Conservation (phyloP, 1,140 invertebrate genomes). For the Aricia agestis region DNA sequence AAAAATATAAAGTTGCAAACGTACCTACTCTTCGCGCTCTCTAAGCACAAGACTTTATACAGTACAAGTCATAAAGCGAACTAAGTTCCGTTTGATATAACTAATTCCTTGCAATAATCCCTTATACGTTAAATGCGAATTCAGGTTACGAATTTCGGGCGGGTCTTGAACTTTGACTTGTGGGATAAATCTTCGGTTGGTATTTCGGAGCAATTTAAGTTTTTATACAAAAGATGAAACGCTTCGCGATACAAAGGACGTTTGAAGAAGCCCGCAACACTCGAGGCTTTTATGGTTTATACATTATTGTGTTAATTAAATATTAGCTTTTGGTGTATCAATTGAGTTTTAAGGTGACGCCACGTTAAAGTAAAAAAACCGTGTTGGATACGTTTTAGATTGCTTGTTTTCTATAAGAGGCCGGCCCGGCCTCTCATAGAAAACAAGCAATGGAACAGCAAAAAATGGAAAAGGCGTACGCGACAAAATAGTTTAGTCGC, state of each 20-base stretch:
- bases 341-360: background rate
- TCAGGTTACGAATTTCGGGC: background rate
- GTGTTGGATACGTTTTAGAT: too few species aligned
- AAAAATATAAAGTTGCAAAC: too few species aligned
- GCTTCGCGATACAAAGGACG: slow-evolving; percentile 52
- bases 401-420: too few species aligned
- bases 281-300: slow-evolving; percentile 23
- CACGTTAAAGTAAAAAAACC: too few species aligned
- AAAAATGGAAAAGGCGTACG: too few species aligned
- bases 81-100: background rate
- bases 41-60: background rate
- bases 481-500: too few species aligned
- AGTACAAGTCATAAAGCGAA: background rate
- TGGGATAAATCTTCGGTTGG: background rate
- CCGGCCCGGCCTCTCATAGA: too few species aligned
- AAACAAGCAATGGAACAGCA: too few species aligned
- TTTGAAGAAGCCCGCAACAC: slow-evolving; percentile 38
- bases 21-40: too few species aligned
- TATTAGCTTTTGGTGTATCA: background rate
- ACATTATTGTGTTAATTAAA: background rate
- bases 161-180: background rate
- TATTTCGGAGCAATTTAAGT: slow-evolving; percentile 51
- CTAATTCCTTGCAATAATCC: background rate
- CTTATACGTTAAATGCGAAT: background rate
- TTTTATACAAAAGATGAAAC: slow-evolving; percentile 47